Conservation (phyloP, 2,113 vertebrate species). For the Accipiter cooperii region DNA sequence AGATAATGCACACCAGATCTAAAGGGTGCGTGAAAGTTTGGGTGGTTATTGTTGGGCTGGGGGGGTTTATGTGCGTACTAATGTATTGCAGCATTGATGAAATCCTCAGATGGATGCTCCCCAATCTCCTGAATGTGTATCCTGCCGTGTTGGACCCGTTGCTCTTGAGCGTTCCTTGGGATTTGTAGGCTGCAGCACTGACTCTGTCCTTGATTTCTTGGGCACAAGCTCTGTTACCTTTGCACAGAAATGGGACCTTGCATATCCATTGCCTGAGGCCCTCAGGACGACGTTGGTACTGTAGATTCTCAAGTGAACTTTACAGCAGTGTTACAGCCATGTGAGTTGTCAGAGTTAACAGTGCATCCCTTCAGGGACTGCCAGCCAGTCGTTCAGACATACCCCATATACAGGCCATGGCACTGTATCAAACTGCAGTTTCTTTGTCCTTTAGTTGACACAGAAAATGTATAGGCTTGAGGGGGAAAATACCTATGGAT, state of each 20-base stretch:
- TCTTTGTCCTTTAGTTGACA: neutral
- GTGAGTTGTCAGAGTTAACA: neutral
- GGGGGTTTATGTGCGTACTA: neutral
- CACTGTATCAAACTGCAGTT: neutral
- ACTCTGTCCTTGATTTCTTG: neutral
- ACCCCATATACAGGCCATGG: neutral
- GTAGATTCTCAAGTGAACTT: neutral
- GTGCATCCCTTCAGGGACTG: neutral
- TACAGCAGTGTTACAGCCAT: neutral
- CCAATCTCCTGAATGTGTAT: neutral
- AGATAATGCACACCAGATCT: neutral
- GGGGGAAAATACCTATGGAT: neutral
- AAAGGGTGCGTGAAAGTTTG: neutral
- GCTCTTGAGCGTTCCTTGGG: neutral
- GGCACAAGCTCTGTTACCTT: neutral
- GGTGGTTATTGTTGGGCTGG: neutral
- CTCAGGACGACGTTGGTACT: neutral
- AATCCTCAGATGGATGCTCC: neutral
- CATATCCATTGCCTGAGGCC: neutral
- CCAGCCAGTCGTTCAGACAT: neutral
- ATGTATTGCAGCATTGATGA: neutral
- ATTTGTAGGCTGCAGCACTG: neutral
- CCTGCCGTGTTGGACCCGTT: neutral
- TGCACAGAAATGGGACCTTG: neutral
- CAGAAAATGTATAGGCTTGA: neutral